Evolutionary conservation across 2,888 invertebrate genomes (phyloP), one percentile per base, ranked within the genome.

Genomic region (Tachystola acroxantha): DNA sequence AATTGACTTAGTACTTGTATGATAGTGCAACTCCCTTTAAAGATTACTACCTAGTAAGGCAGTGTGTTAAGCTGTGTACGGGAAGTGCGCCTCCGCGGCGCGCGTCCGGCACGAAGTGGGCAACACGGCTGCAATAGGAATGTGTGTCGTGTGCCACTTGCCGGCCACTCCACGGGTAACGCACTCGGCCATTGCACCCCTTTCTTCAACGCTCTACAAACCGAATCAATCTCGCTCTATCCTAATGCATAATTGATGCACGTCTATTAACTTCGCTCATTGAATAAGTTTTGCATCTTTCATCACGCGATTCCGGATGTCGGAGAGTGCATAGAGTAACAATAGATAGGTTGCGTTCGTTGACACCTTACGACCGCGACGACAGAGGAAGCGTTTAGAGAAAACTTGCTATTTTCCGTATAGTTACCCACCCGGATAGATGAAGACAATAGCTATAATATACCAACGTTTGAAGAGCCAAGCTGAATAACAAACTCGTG

Each of bases 121-220:
- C 69, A 63, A 71, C 62, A 63, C 70, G 68, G 69, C 66, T 68
- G 60, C 58, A 53, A 56, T 27, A 64, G 73, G 82, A 71, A 85
- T 57, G 50, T 53, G 48, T 48, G 53, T 61, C 59, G 55, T 53
- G 63, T 57, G 60, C 57, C 57, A 54, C 51, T 53, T 57, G 54
- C 45, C 50, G 50, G 51, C 45, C 44, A 46, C 45, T 45, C 50
- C 43, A 19, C 13, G 19, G 53, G 52, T 67, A 62, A 64, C 67
- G 67, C 70, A 66, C 64, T 67, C 72, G 82, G 81, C 75, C 85
- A 64, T 80, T 81, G 81, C 82, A 82, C 85, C 80, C 79, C 77
- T 81, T 82, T 85, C 84, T 77, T 71, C 65, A 75, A 81, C 76
- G 85, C 84, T 84, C 85, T 81, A 85, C 72, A 82, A 82, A 85